Evolutionary conservation across 2,888 invertebrate genomes (phyloP).

Genomic region (Caenorhabditis becei): DNA sequence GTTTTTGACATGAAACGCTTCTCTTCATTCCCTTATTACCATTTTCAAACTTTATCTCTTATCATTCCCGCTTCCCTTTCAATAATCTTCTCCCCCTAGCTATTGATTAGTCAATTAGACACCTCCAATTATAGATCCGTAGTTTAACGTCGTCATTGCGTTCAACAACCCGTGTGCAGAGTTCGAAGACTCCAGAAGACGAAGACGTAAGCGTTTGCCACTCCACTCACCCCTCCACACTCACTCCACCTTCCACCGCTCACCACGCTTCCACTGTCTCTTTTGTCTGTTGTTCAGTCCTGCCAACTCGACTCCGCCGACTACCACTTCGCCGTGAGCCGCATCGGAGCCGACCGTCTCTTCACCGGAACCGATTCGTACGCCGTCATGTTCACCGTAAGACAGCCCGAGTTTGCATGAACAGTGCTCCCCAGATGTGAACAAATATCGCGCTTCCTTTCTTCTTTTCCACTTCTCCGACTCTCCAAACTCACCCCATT

Average conservation of each 20-base stretch:
- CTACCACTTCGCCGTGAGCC: constrained; percentile 70
- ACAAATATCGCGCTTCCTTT: constrained; percentile 53
- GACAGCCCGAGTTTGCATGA: constrained; percentile 38
- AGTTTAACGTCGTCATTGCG: constrained; percentile 74
- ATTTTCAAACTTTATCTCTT: neutral
- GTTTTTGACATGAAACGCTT: neutral
- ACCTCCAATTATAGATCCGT: constrained; percentile 67
- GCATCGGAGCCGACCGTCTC: constrained; percentile 62
- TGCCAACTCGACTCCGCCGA: constrained; percentile 73
- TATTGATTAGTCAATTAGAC: neutral
- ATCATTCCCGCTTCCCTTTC: neutral
- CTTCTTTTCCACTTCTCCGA: constrained; percentile 21
- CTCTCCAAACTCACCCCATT: neutral
- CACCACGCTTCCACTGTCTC: constrained; percentile 23
- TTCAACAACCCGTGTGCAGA: constrained; percentile 61
- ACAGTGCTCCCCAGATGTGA: neutral
- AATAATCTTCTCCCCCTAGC: neutral
- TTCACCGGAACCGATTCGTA: constrained; percentile 71
- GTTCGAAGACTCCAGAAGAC: constrained; percentile 24
- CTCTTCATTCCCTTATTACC: neutral
- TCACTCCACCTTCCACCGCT: constrained; percentile 2
- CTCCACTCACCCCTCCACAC: neutral
- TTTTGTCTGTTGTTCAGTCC: constrained; percentile 64
- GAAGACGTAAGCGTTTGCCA: constrained; percentile 47
- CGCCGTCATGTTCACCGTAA: constrained; percentile 69